Conservation (phyloP, 2,797 vertebrate genomes). For the Hipposideros larvatus region DNA sequence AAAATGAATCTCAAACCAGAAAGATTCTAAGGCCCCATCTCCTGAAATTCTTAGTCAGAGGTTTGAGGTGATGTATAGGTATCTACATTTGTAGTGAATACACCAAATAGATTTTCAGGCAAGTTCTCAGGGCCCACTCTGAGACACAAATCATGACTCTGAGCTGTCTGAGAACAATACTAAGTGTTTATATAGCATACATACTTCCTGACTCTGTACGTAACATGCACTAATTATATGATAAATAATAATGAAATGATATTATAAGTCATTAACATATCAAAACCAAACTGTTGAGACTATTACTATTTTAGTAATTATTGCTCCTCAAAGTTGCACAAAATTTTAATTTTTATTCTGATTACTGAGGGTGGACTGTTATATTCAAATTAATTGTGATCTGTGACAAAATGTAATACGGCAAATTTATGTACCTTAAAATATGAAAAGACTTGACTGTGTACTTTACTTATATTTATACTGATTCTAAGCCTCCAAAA, state of each 20-base stretch:
- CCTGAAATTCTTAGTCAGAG: not conserved
- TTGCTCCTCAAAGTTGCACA: not conserved
- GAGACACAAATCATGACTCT: not conserved
- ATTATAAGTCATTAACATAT: not conserved
- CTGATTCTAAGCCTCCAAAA: not conserved
- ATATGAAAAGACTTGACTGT: not conserved
- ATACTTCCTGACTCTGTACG: not conserved
- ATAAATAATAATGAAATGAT: not conserved
- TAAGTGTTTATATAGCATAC: not conserved
- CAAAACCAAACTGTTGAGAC: not conserved
- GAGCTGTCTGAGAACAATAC: not conserved
- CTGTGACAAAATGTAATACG: not conserved
- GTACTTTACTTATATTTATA: conserved; percentile 11
- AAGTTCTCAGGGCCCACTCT: not conserved
- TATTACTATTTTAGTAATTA: conserved; percentile 21
- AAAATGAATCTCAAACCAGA: not conserved
- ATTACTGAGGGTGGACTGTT: not conserved
- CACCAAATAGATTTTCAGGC: not conserved
- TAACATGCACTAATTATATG: not conserved
- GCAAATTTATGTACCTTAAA: conserved; percentile 10
- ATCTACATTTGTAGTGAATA: not conserved
- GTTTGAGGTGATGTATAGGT: not conserved
- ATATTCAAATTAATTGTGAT: not conserved
- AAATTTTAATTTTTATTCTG: conserved; percentile 6
- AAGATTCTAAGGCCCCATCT: not conserved